Conservation (phyloP, 1,140 invertebrate genomes). For the Sitobion miscanthi region DNA sequence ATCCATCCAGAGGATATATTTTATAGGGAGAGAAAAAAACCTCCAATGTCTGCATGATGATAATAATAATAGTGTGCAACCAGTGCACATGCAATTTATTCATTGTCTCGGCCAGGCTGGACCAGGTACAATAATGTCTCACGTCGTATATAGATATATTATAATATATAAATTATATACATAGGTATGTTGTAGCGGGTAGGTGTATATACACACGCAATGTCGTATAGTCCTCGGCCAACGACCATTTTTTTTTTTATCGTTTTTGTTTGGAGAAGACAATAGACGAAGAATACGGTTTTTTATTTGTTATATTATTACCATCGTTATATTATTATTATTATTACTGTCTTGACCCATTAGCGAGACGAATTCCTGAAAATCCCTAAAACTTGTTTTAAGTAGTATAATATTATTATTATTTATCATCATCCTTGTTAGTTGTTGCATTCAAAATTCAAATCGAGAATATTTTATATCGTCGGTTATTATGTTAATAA, state of each 20-base stretch:
- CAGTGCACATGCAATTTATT: conserved; percentile 29
- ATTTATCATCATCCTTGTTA: not conserved
- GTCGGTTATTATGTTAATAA: not conserved
- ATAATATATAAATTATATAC: not conserved
- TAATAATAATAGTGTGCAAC: not conserved
- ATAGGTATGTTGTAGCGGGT: not conserved
- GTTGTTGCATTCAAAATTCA: not conserved
- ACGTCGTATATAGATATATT: not conserved
- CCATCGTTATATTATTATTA: not conserved
- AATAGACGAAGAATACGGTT: not conserved
- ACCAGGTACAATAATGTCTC: not conserved
- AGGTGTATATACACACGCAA: not conserved
- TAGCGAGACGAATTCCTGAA: not conserved
- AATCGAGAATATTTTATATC: not conserved
- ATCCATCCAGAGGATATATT: not conserved
- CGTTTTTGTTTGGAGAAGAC: not conserved
- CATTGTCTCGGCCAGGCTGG: not conserved
- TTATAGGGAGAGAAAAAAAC: not conserved
- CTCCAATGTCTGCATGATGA: not conserved
- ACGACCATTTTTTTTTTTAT: not conserved
- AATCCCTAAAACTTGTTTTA: not conserved
- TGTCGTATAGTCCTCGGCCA: not conserved
- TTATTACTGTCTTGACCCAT: not conserved
- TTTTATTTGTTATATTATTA: not conserved
- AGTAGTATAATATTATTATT: not conserved